Percentiles rank a stretch among this genome's conserved stretches.
phyloP scores from a whole-genome alignment of 2,797 vertebrate genomes.

The Takifugu ocellatus region DNA sequence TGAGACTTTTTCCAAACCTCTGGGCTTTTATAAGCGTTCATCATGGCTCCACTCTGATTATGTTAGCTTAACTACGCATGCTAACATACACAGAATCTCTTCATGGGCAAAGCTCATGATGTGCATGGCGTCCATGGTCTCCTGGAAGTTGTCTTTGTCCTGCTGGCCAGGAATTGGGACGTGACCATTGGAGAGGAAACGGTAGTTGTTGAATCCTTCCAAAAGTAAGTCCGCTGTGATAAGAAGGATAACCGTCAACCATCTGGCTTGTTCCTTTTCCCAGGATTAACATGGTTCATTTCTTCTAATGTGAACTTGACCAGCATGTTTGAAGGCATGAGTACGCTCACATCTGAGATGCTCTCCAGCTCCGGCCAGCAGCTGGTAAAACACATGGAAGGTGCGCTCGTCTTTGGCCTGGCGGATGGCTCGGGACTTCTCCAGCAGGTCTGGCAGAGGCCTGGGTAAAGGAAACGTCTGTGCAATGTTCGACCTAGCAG shows the following conservation, averaged over 20 bases:
- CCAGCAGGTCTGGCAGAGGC: constrained; percentile 83
- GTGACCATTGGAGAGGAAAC: constrained; percentile 96
- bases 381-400: constrained; percentile 97
- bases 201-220: constrained; percentile 94
- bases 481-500: not conserved
- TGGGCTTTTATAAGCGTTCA: too few relatives aligned
- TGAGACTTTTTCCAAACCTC: too few relatives aligned
- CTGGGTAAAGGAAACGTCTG: constrained; percentile 69
- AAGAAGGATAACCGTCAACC: constrained; percentile 3
- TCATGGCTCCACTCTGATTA: too few relatives aligned
- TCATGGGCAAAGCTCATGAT: constrained; percentile 98
- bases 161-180: constrained; percentile 95
- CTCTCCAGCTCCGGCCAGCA: constrained; percentile 92
- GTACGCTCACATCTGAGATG: constrained; percentile 88
- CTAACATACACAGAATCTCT: constrained; percentile 85
- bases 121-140: constrained; percentile 99
- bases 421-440: constrained; percentile 96
- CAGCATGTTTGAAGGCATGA: not conserved
- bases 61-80: not conserved
- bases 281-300: too few relatives aligned
- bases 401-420: constrained; percentile 98
- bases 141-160: constrained; percentile 98
- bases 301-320: not conserved
- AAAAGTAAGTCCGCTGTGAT: constrained; percentile 90
- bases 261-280: not conserved